A percentile compares a stretch with the other conserved stretches of the same genome.
Conservation (phyloP, 2,113 vertebrate genomes). For the Hyaena hyaena region DNA sequence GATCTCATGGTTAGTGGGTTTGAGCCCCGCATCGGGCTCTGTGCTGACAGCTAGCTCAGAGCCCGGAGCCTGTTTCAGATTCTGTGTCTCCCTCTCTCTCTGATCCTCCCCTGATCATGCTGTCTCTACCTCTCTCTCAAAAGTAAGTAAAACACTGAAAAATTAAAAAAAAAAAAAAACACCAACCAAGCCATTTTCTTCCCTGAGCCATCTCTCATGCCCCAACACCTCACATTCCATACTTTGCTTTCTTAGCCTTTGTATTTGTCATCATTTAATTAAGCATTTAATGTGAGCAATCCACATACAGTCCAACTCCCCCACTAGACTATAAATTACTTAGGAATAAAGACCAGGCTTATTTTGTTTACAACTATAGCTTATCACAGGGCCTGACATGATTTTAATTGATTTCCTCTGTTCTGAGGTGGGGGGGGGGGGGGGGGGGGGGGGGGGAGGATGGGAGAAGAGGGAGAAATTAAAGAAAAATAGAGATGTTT, state of each 20-base stretch:
- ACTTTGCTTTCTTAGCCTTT: not conserved
- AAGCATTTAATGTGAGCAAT: not conserved
- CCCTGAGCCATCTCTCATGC: not conserved
- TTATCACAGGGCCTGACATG: not conserved
- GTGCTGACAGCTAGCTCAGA: too few relatives aligned
- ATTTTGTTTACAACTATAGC: not conserved
- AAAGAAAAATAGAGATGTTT: slow-evolving; percentile 35
- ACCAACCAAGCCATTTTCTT: not conserved
- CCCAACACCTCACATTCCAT: not conserved
- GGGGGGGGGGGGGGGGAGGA: too few relatives aligned
- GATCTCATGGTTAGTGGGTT: too few relatives aligned
- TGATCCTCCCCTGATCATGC: too few relatives aligned
- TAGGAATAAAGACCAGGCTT: not conserved
- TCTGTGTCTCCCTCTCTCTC: too few relatives aligned
- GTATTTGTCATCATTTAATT: not conserved
- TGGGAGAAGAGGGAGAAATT: not conserved
- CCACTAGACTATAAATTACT: not conserved
- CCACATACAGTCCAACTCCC: not conserved
- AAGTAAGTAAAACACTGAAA: too few relatives aligned
- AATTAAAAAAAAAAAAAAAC: too few relatives aligned
- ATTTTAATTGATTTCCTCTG: slow-evolving; percentile 39
- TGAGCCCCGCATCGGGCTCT: too few relatives aligned
- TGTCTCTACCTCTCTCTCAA: too few relatives aligned
- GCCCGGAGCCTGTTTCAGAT: too few relatives aligned
- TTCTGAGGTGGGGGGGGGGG: not conserved